A percentile compares a stretch with the other conserved stretches of the same genome.
Evolutionary conservation across 2,888 invertebrate species (phyloP).

Genomic region (Sarcophaga variegata): DNA sequence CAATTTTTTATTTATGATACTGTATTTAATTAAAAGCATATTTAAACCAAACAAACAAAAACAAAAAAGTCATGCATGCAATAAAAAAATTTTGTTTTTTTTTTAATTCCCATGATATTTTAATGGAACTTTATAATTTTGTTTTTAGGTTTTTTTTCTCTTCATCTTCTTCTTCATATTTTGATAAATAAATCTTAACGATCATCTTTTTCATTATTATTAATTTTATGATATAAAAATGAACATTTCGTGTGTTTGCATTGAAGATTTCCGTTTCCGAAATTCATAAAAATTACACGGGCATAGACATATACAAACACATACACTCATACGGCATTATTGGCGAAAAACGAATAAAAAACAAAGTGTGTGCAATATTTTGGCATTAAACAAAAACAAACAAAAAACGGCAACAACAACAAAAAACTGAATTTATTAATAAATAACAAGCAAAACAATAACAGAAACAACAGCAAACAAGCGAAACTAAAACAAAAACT

Average conservation of each 20-base stretch:
- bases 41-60: conserved; percentile 8
- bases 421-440: conserved; percentile 22
- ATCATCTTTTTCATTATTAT: conserved; percentile 9
- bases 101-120: conserved; percentile 32
- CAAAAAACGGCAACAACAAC: background rate
- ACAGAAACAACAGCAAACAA: conserved; percentile 11
- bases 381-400: background rate
- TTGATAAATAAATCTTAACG: conserved; percentile 12
- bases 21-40: conserved; percentile 12
- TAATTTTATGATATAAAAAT: background rate
- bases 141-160: background rate
- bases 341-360: conserved; percentile 10
- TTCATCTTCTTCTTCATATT: no score
- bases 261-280: conserved; percentile 70
- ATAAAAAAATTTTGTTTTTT: no score
- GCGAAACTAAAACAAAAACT: conserved; percentile 9
- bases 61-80: background rate
- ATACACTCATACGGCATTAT: background rate
- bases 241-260: conserved; percentile 56
- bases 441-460: conserved; percentile 4
- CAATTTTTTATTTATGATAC: conserved; percentile 25
- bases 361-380: conserved; percentile 40
- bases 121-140: background rate
- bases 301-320: background rate
- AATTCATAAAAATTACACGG: conserved; percentile 60